These are phyloP conservation scores for Mionectes macconnelli DNA, from an alignment of 2,113 vertebrate genomes.

Conservation along the genomic window DNA sequence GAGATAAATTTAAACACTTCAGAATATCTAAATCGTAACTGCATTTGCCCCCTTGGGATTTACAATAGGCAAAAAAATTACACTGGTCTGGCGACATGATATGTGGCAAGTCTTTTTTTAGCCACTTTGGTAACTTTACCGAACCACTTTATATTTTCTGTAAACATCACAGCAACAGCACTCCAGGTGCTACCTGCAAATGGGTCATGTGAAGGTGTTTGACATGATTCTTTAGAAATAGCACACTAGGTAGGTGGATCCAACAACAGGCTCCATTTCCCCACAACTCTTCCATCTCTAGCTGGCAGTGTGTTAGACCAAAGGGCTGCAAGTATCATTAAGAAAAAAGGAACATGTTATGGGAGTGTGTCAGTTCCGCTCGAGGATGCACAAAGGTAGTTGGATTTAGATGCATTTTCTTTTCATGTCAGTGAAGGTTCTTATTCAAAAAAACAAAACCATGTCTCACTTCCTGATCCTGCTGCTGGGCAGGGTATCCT, in stretches of 20 bases:
- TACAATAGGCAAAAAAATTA: neutral
- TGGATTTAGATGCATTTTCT: constrained; percentile 59
- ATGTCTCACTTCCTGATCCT: constrained; percentile 74
- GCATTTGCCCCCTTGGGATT: neutral
- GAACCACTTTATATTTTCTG: neutral
- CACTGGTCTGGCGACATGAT: neutral
- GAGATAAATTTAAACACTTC: neutral
- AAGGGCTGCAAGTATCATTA: neutral
- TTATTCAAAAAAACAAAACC: constrained; percentile 71
- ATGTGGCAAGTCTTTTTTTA: neutral
- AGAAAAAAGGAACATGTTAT: neutral
- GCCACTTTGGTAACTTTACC: neutral
- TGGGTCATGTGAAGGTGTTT: neutral
- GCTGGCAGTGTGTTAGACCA: neutral
- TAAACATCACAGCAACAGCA: neutral
- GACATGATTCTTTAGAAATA: neutral
- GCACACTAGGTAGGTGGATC: neutral
- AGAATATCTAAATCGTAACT: neutral
- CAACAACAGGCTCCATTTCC: neutral
- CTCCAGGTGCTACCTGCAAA: neutral
- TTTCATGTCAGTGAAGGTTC: constrained; percentile 61
- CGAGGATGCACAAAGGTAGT: neutral
- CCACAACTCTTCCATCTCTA: neutral
- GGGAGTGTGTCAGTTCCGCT: neutral
- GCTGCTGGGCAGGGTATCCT: constrained; percentile 81